Conservation (phyloP, 2,888 invertebrate genomes). For the Philhelius pedissequus region DNA sequence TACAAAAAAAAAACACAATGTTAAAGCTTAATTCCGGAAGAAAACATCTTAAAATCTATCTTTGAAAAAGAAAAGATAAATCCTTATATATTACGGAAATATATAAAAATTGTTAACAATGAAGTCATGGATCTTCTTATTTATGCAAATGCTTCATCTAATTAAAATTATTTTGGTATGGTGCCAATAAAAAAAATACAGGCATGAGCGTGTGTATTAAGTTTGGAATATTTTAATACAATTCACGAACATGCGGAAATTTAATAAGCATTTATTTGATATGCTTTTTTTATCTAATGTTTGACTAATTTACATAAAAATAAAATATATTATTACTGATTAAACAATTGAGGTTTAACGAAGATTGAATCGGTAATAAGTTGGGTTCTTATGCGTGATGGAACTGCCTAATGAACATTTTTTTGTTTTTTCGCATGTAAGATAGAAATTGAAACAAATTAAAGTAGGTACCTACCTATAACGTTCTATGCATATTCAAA, state of each 20-base stretch:
- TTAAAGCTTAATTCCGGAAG: neutral
- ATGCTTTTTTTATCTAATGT: neutral
- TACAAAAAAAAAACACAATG: too few species aligned
- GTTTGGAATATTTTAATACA: neutral
- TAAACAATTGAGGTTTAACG: constrained; percentile 15
- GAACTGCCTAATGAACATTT: neutral
- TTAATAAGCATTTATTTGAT: neutral
- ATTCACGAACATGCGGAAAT: constrained; percentile 34
- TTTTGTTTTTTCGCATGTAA: neutral
- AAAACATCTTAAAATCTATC: neutral
- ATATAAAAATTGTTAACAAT: neutral
- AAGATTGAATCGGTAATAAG: constrained; percentile 30
- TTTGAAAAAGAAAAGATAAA: neutral
- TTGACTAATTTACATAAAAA: neutral
- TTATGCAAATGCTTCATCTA: neutral
- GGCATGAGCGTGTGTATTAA: neutral
- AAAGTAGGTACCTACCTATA: too few species aligned
- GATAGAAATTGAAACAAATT: neutral
- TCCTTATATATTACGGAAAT: neutral
- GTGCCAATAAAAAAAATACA: neutral
- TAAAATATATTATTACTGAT: neutral
- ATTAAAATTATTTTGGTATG: neutral
- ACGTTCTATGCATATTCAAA: too few species aligned
- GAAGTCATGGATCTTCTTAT: neutral
- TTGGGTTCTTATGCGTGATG: neutral